Base-by-base conservation (phyloP, 1,140 invertebrate species). In the Drosophila tropicalis region DNA sequence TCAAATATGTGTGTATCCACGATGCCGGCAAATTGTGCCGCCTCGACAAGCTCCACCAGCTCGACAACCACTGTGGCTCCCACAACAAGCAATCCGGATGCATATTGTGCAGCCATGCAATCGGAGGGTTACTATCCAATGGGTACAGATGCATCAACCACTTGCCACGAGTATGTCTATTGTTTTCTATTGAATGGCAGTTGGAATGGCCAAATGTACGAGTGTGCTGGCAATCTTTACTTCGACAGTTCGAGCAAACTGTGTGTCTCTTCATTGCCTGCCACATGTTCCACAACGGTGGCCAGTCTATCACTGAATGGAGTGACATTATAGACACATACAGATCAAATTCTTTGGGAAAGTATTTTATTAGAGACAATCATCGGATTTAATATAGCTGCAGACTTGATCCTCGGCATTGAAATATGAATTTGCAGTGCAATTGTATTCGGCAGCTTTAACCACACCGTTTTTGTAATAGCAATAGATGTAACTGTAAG, bases 401-500 rank as follows among this genome's bases (percentile, higher is more conserved):
- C 90, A 91, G 6, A 58, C 29, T 25, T 85, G 75, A 0, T 22
- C 39, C n/a, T 72, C 58, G 7, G 77, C 70, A 13, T 67, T 63
- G 36, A 80, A 91, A 41, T 79, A 91, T 9, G 81, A 62, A 5
- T 67, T 57, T 3, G 25, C 13, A 0, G 74, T 9, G 39, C 90
- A 91, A 2, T 63, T 70, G 5, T 85, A 74, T 58, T 91, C 90
- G 7, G 2, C 41, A 0, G 81, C 84, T 5, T 6, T 65, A 2
- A 84, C 56, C 19, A 74, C 72, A 17, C 68, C 60, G 1, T 62
- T 70, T 0, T 36, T 64, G 39, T 72, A 79, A 54, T 81, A 78
- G 68, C 90, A 91, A 67, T 76, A 77, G 10, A 91, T 62, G 51
- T 91, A 91, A 34, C 90, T 91, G 67, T 29, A 84, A 91, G 36